Evolutionary conservation across 2,888 invertebrate genomes (phyloP).

Genomic region (Oligia latruncula): DNA sequence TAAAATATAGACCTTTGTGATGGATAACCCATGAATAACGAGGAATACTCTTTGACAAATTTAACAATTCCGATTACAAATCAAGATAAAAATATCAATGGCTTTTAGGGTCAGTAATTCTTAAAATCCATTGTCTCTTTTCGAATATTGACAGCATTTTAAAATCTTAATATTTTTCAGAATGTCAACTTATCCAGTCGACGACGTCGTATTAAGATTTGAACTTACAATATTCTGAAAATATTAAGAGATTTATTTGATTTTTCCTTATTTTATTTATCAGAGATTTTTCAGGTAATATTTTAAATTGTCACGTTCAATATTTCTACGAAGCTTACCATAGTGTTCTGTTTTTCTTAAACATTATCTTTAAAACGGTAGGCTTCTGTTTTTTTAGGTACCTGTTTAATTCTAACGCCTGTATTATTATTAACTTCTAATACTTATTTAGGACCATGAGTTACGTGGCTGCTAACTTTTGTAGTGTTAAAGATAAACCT

Average conservation of each 20-base stretch:
- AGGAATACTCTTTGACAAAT: neutral
- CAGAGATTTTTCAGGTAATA: neutral
- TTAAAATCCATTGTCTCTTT: neutral
- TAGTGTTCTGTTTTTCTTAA: neutral
- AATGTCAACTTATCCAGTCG: neutral
- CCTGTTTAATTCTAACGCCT: conserved; percentile 4
- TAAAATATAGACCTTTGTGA: neutral
- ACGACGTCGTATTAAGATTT: neutral
- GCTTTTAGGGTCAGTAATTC: neutral
- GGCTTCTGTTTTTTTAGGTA: conserved; percentile 21
- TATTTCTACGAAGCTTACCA: neutral
- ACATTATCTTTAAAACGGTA: neutral
- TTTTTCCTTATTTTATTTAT: neutral
- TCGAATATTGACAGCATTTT: neutral
- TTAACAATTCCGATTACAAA: neutral
- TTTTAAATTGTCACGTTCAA: neutral
- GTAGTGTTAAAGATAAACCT: conserved; percentile 60
- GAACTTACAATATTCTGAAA: neutral
- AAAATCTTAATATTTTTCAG: neutral
- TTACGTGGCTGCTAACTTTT: conserved; percentile 43
- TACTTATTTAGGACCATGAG: conserved; percentile 59
- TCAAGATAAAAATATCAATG: neutral
- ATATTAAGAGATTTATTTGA: neutral
- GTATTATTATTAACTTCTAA: conserved; percentile 55
- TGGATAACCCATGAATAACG: neutral